Evolutionary conservation across 1,140 invertebrate species (phyloP), one percentile per base, ranked within the genome.

Genomic region (Ephestia elutella): DNA sequence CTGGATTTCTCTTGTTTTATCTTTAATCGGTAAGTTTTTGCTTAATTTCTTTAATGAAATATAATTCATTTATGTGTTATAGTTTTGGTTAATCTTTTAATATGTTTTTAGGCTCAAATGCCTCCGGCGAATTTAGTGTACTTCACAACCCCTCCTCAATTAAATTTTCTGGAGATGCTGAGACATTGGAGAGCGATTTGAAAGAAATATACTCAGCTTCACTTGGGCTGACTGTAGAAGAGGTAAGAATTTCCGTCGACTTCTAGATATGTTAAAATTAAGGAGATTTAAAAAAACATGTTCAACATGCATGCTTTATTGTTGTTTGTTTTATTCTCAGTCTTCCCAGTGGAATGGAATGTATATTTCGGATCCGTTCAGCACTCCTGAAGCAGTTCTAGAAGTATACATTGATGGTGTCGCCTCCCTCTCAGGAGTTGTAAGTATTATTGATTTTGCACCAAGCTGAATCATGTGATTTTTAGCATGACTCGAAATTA

Each of bases 371-470:
- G 91, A 95, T 88, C 93, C 95, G 8, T 96, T 97, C 67, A 90
- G 92, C 62, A 90, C 94, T 59, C 94, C 95, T 21, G 93, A 95
- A 85, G 94, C 93, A 32, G 90, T 94, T 51, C 93, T 96, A 20
- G 91, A 92, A 30, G 89, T 96, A 30, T 92, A 92, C 35, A 89
- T 96, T 44, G 93, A 94, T 83, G 95, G 94, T 59, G 84, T 94
- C 18, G 73, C 90, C 30, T 89, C 87, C 55, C 87, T 92, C 35
- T 90, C 78, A 48, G 71, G 72, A 56, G 58, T 61, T 65, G 82
- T 86, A 72, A 82, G 80, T 80, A 57, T 50, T 30, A 19, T 62
- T 54, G 13, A 32, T 25, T 32, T 32, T 32, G 30, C 30, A 15
- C 8, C 21, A 53, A 48, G 7, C n/a, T n/a, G n/a, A 28, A 8